A percentile compares a stretch with the other conserved stretches of the same genome.
Conservation (phyloP, 2,888 invertebrate genomes). For the Celastrina argiolus region DNA sequence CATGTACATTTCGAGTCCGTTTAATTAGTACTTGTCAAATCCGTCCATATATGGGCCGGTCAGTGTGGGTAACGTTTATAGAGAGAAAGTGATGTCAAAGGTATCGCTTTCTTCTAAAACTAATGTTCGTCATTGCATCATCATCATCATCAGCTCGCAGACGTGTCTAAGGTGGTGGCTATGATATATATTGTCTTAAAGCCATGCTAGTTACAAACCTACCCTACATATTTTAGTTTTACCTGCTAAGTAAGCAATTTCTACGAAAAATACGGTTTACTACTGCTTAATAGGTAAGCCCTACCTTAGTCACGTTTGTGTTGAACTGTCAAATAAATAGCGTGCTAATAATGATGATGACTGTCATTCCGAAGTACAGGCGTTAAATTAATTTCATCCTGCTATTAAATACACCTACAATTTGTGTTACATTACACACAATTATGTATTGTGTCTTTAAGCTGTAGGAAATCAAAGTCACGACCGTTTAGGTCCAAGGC, state of each 20-base stretch:
- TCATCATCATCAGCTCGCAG: too few relatives aligned
- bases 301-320: neutral
- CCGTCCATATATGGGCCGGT: conserved; percentile 3
- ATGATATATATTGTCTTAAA: too few relatives aligned
- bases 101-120: conserved; percentile 20
- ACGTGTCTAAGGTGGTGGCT: too few relatives aligned
- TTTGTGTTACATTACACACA: neutral
- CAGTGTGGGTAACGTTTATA: conserved; percentile 16
- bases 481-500: conserved; percentile 8
- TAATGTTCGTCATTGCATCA: neutral
- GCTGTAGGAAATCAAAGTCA: neutral
- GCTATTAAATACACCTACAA: neutral
- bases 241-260: too few relatives aligned
- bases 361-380: neutral
- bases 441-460: neutral
- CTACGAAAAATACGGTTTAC: too few relatives aligned
- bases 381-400: neutral
- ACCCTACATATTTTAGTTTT: too few relatives aligned
- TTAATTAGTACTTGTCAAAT: conserved; percentile 9
- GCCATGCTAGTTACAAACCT: too few relatives aligned
- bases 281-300: neutral
- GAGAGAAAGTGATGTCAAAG: conserved; percentile 19
- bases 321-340: neutral
- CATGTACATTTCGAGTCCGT: neutral
- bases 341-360: neutral